Evolutionary conservation across 2,888 invertebrate species (phyloP), one percentile per base, ranked within the genome.

Genomic region (Sturmia bella): DNA sequence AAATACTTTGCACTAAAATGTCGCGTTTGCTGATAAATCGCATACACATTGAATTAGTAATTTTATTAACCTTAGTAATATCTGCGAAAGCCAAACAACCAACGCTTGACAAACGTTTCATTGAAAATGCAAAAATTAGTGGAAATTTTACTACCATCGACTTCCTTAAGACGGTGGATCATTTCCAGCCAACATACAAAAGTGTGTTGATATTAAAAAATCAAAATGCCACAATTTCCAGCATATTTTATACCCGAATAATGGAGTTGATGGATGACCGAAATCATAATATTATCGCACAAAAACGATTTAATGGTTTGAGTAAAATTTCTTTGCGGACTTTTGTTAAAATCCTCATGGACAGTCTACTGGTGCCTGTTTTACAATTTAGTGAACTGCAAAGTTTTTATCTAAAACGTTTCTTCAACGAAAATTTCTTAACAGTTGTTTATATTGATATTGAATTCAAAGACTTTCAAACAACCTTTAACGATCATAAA

Each of bases 341-440:
- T 63, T 84, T 87, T 39, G 61, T 48, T 15, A 66, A 52, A 41
- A 79, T 37, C 11, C 63, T 84, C 27, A 85, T 88, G 84, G 57
- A 83, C 0, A 57, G 56, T 12, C 19, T 88, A 17, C 32, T 84
- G n/a, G 72, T 85, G 48, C 85, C 89, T 3, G 77, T 87, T 3
- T 50, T 89, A 15, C 83, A 86, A 9, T 61, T 87, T 13, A 85
- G 87, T 50, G 88, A 87, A 54, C 50, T 74, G 7, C 78, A 80
- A 6, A 84, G 66, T 11, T 87, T 86, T 79, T 85, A 83, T 45
- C 64, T 89, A 7, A 85, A 84, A 61, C 63, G 52, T 1, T 84
- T 80, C 0, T 85, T 86, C 32, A 84, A 66, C 21, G 85, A 66
- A 37, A 81, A 72, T 1, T 13, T 87, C n/a, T 52, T 89, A 41